Conservation (phyloP, 2,113 vertebrate genomes). For the Tympanuchus pallidicinctus region DNA sequence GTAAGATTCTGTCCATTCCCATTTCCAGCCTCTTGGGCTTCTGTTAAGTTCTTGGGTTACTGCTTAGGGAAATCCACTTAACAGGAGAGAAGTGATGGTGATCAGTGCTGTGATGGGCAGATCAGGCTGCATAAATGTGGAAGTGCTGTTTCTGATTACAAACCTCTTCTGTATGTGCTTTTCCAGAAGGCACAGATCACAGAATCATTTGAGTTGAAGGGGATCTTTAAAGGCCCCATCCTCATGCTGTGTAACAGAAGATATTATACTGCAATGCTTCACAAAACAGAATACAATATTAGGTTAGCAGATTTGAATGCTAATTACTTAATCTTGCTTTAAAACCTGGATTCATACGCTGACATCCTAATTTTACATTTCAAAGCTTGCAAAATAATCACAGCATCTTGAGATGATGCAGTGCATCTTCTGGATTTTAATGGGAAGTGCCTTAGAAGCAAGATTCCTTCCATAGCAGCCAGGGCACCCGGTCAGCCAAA, state of each 20-base stretch:
- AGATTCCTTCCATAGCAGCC: background rate
- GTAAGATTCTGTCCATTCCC: background rate
- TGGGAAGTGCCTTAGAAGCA: background rate
- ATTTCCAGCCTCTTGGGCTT: background rate
- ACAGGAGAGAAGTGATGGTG: fast-evolving
- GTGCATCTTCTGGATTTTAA: background rate
- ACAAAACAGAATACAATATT: background rate
- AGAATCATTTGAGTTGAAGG: no score
- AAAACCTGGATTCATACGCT: background rate
- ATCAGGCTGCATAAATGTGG: background rate
- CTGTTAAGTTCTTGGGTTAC: background rate
- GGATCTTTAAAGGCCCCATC: no score
- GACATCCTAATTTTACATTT: background rate
- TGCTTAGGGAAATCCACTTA: background rate
- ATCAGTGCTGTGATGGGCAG: background rate
- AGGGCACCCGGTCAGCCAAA: background rate
- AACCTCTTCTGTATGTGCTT: background rate
- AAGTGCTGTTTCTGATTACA: background rate
- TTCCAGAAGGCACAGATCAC: background rate
- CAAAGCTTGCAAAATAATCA: background rate
- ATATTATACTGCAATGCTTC: background rate
- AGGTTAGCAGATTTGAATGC: background rate
- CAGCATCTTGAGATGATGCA: background rate
- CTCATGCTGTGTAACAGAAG: background rate
- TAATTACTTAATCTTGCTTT: background rate